Base-by-base conservation (phyloP, 2,113 vertebrate genomes). In the Dryoscopus gambensis region DNA sequence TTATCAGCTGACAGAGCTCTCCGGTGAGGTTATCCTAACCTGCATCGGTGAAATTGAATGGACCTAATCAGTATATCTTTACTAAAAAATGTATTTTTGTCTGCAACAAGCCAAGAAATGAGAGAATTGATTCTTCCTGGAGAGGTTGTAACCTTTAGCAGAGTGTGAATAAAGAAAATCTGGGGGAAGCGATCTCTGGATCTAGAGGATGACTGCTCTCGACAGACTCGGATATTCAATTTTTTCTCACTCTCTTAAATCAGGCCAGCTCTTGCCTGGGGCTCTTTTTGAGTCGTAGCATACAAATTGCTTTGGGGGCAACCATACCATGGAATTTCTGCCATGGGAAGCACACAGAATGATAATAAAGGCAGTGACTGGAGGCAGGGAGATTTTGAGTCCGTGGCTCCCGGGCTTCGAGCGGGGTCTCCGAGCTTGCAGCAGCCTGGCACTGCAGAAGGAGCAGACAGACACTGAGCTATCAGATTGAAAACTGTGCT, bases 201-300 rank as follows among this genome's bases (percentile, higher is more conserved):
- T 92, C 92, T 89, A 84, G 85, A 77, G 86, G 76, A 70, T 0
- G 10, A 75, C 40, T 69, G 33, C 59, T 84, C 78, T 95, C 30
- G 46, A 31, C 68, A 89, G 94, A 67, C 60, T 90, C 8, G 5
- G 73, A 59, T 84, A 81, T 71, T 94, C 81, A 74, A 49, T 87
- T 92, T 93, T 93, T 95, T 92, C 73, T 89, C 80, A 93, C 60
- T 87, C 21, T 77, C 69, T 77, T 63, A 92, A 92, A 97, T 93
- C 76, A 92, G 86, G 91, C 76, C 89, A 92, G 68, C 39, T 89
- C 53, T 59, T 89, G 90, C 95, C 92, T 92, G 68, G 60, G 83
- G 95, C 83, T 90, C 68, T 84, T 86, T 85, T 59, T 55, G 76
- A 95, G 83, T 92, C 10, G 17, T 9, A 95, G 76, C 80, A 92